These are phyloP conservation scores for Dermochelys coriacea DNA, from an alignment of 2,797 vertebrate genomes.

Conservation along the genomic window DNA sequence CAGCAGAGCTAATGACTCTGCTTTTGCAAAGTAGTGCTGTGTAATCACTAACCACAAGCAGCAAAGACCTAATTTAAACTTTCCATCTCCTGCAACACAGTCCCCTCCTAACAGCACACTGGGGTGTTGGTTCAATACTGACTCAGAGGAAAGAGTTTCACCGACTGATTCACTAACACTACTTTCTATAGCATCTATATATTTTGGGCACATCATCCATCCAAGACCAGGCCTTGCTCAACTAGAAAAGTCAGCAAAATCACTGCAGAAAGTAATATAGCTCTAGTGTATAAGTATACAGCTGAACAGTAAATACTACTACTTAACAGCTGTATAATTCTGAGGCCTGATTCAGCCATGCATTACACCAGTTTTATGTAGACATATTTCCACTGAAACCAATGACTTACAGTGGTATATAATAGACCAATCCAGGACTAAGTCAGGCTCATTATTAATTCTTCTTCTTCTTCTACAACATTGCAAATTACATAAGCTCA, in stretches of 20 bases:
- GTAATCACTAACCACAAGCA: rapidly evolving
- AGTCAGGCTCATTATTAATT: neutral
- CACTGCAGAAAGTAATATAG: neutral
- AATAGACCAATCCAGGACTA: neutral
- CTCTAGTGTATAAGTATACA: neutral
- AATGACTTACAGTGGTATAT: neutral
- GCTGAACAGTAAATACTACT: neutral
- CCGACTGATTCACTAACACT: neutral
- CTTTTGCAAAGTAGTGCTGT: neutral
- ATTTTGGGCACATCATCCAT: neutral
- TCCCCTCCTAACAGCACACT: neutral
- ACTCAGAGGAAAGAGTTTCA: neutral
- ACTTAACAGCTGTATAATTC: neutral
- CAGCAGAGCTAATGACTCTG: neutral
- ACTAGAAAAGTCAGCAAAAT: neutral
- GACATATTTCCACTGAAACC: neutral
- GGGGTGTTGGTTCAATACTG: neutral
- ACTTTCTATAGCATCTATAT: neutral
- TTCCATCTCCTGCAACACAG: neutral
- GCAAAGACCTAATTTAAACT: neutral
- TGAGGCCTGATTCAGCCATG: neutral
- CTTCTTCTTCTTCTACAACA: neutral
- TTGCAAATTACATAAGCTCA: neutral
- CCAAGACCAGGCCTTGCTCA: neutral
- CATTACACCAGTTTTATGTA: neutral